A percentile compares a stretch with the other conserved stretches of the same genome.
Conservation (phyloP, 2,797 vertebrate species). For the Tiaroga cobitis region DNA sequence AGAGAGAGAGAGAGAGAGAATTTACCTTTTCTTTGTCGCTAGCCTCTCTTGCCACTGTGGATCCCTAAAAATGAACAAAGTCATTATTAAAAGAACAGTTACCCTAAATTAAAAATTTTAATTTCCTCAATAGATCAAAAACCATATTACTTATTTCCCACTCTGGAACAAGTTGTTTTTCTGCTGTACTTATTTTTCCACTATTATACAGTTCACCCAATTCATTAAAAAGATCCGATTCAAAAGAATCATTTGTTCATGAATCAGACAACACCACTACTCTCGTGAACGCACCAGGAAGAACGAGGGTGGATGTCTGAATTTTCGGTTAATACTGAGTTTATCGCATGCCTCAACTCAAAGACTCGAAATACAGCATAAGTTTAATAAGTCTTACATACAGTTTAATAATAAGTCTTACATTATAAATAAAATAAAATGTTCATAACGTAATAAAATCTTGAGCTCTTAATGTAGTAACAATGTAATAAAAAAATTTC, state of each 20-base stretch:
- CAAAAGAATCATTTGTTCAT: not conserved
- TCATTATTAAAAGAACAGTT: not conserved
- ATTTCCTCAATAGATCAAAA: not conserved
- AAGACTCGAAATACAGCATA: too few relatives aligned
- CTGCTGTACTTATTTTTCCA: not conserved
- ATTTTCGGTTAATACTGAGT: not conserved
- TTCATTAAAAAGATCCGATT: not conserved
- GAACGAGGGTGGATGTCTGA: not conserved
- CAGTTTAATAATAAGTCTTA: not conserved
- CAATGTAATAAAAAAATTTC: not conserved
- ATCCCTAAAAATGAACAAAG: slow-evolving; percentile 83
- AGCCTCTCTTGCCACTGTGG: slow-evolving; percentile 98
- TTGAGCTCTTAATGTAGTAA: not conserved
- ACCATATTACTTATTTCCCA: not conserved
- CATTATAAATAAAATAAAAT: not conserved
- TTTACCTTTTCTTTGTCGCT: slow-evolving; percentile 99
- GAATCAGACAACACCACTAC: not conserved
- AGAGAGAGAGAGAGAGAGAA: not conserved
- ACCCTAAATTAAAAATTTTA: not conserved
- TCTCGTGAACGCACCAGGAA: too few relatives aligned
- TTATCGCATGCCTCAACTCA: too few relatives aligned
- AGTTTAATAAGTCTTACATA: too few relatives aligned
- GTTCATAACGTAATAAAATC: not conserved
- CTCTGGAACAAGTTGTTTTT: not conserved
- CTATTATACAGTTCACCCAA: not conserved